A percentile compares a stretch with the other conserved stretches of the same genome.
phyloP scores from a whole-genome alignment of 2,888 invertebrate species.

The Gymnosoma rotundatum region DNA sequence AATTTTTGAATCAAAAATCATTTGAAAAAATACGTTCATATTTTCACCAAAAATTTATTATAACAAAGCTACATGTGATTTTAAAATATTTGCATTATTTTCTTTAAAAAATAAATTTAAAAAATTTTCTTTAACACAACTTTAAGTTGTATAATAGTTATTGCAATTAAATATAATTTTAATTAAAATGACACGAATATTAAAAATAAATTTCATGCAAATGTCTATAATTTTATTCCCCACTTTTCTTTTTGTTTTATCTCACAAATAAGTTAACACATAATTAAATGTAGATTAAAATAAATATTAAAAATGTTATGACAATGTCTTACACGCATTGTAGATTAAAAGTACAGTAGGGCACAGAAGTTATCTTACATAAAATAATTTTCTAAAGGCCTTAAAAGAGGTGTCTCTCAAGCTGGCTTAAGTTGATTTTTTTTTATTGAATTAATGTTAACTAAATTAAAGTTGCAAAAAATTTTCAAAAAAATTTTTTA shows the following conservation, averaged over 20 bases:
- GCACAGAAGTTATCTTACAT: background rate
- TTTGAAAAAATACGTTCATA: too few relatives aligned
- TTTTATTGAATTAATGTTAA: too few relatives aligned
- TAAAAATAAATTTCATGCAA: background rate
- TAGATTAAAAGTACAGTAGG: constrained; percentile 20
- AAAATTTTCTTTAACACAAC: too few relatives aligned
- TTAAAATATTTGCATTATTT: too few relatives aligned
- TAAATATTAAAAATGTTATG: constrained; percentile 23
- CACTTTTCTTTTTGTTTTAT: background rate
- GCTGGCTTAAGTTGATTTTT: background rate
- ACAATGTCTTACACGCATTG: constrained; percentile 29
- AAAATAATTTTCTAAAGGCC: too few relatives aligned
- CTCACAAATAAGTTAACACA: constrained; percentile 39
- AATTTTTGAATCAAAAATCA: too few relatives aligned
- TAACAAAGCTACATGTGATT: too few relatives aligned
- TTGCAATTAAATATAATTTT: background rate
- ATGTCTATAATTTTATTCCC: background rate
- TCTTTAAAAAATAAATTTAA: too few relatives aligned
- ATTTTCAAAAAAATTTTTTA: too few relatives aligned
- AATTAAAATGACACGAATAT: background rate
- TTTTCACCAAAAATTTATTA: too few relatives aligned
- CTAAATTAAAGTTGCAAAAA: too few relatives aligned
- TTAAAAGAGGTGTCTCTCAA: background rate
- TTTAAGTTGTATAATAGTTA: background rate
- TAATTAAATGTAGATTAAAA: constrained; percentile 50